Percentiles rank a stretch among this genome's conserved stretches.
Evolutionary conservation across 2,888 invertebrate genomes (phyloP).

Genomic region (Myopa testacea): DNA sequence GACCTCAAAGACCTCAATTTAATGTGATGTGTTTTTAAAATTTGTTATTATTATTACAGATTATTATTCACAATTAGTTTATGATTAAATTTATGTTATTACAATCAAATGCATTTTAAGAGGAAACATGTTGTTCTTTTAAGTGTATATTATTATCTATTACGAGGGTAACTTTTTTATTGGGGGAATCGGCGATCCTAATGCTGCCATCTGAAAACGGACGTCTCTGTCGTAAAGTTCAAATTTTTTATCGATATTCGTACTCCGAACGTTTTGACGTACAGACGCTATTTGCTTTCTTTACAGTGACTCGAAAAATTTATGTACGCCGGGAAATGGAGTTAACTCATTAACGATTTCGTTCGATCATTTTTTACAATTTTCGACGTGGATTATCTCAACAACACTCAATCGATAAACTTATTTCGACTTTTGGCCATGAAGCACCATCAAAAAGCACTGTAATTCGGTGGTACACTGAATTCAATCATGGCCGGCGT

Average conservation of each 20-base stretch:
- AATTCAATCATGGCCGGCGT: constrained; percentile 42
- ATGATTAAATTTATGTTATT: too few relatives aligned
- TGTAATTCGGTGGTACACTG: constrained; percentile 32
- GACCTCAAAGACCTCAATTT: too few relatives aligned
- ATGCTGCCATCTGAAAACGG: constrained; percentile 3
- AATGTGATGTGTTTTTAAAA: too few relatives aligned
- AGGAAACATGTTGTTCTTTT: too few relatives aligned
- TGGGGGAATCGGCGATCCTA: neutral
- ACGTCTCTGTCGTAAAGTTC: constrained; percentile 18
- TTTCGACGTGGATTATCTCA: neutral
- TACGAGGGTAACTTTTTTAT: neutral
- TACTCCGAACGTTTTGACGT: constrained; percentile 23
- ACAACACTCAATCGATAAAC: constrained; percentile 39
- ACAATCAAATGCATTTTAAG: too few relatives aligned
- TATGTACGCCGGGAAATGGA: neutral
- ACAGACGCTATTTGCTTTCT: neutral
- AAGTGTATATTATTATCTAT: neutral
- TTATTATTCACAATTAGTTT: too few relatives aligned
- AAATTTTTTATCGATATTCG: neutral
- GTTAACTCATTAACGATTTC: constrained; percentile 39
- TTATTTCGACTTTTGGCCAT: constrained; percentile 38
- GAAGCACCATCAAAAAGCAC: constrained; percentile 36
- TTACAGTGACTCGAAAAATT: constrained; percentile 17
- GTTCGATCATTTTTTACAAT: constrained; percentile 40
- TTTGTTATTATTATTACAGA: too few relatives aligned